Conservation (phyloP, 2,888 invertebrate genomes). For the Metallyticus violacea region DNA sequence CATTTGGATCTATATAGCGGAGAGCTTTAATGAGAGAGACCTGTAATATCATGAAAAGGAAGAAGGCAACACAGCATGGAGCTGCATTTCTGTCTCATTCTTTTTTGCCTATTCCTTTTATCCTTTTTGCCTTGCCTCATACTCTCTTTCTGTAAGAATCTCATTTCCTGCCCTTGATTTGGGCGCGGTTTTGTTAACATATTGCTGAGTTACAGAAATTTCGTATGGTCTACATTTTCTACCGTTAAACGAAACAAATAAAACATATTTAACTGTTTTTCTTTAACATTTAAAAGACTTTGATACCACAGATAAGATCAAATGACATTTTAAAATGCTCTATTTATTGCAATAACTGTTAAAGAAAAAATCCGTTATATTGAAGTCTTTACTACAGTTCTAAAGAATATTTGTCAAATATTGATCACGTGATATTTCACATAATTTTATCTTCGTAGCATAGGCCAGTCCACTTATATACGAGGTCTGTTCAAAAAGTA, state of each 20-base stretch:
- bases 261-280: not conserved
- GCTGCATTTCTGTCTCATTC: too few relatives aligned
- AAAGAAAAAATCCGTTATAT: too few relatives aligned
- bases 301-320: too few relatives aligned
- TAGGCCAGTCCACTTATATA: too few relatives aligned
- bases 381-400: too few relatives aligned
- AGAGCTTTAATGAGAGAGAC: constrained; percentile 6
- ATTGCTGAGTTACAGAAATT: not conserved
- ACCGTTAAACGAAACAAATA: not conserved
- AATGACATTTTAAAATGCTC: too few relatives aligned
- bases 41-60: constrained; percentile 3
- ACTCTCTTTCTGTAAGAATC: not conserved
- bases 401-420: too few relatives aligned
- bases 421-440: too few relatives aligned
- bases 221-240: not conserved
- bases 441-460: too few relatives aligned
- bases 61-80: not conserved
- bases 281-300: not conserved
- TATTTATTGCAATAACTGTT: too few relatives aligned
- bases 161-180: not conserved
- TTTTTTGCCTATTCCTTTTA: too few relatives aligned
- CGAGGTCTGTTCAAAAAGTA: too few relatives aligned
- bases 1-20: constrained; percentile 7
- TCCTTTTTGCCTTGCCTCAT: not conserved
- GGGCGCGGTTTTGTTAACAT: not conserved